These are phyloP conservation scores for Sparus aurata DNA, from an alignment of 2,797 vertebrate species.

Conservation along the genomic window DNA sequence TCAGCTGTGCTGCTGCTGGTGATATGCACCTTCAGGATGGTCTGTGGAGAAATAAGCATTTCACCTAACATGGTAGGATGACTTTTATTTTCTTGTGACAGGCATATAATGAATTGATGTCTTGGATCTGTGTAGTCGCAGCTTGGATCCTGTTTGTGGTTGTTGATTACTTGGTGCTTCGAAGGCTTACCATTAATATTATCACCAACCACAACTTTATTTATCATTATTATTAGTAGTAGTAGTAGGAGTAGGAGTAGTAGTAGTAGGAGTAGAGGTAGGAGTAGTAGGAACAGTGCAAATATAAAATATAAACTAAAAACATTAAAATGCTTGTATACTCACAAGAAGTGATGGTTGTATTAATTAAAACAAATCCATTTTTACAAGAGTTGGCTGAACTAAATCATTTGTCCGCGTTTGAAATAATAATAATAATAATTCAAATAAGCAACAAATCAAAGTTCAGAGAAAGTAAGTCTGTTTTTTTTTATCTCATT, in stretches of 20 bases:
- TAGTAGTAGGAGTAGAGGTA: no score
- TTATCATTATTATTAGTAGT: neutral
- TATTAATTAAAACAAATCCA: neutral
- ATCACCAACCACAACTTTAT: neutral
- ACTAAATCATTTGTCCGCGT: no score
- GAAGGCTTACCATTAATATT: neutral
- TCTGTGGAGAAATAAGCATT: conserved; percentile 3
- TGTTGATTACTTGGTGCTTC: neutral
- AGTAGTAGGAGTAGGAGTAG: no score
- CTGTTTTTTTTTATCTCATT: neutral
- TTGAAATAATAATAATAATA: no score
- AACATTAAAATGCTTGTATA: no score
- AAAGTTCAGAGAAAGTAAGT: neutral
- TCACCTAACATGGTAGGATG: conserved; percentile 1
- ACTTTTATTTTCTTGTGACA: neutral
- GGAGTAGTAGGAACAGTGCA: neutral
- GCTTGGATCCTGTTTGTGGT: no score
- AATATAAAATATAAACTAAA: neutral
- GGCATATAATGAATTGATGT: neutral
- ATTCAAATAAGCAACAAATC: no score
- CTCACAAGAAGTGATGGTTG: no score
- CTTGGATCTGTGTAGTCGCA: neutral
- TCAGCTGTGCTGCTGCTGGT: conserved; percentile 5
- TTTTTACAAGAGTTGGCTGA: neutral
- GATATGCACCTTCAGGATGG: neutral